Evolutionary conservation across 2,113 vertebrate species (phyloP), one percentile per base, ranked within the genome.

Genomic region (Tapirus terrestris): DNA sequence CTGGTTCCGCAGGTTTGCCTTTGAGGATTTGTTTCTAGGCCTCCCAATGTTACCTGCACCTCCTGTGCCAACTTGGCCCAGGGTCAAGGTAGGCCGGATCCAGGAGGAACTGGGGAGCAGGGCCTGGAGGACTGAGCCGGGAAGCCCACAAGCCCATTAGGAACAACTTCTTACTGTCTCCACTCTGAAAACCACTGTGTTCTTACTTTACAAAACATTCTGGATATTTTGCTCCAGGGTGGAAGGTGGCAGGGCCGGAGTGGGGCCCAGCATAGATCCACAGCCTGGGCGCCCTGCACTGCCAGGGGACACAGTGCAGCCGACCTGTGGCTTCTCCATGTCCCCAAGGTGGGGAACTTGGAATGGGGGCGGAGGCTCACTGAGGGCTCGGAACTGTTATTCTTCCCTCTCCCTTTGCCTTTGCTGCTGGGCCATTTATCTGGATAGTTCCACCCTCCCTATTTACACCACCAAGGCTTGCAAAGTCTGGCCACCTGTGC

Each of bases 1-100:
- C 99, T 99, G 99, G 99, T 99, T 99, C 99, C 99, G 98, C 99
- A 87, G 99, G 99, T 98, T 99, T 99, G 98, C 98, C 99, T 98
- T 99, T 99, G 89, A 99, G 99, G 96, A 99, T 99, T 98, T 99
- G 99, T 98, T 99, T 98, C 31, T 99, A 98, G 97, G 99, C 99
- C 98, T 99, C 99, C 99, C 98, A 92, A 98, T 99, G 98, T 99
- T 99, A 94, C 99, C 99, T 98, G 99, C 98, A 11, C 98, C 99
- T 98, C 99, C 98, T 93, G 98, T 99, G 98, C 99, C 99, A 98
- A 99, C 98, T 98, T 99, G 99, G 98, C 98, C 98, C 98, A 99
- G 98, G 23, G 98, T 99, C 98, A 99, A 99, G 39, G 98, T 98
- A 94, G 99, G 98, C 97, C 99, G 99, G 98, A 98, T 89, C 75